These are phyloP conservation scores for Anguilla anguilla DNA, from an alignment of 2,797 vertebrate species.

Conservation along the genomic window DNA sequence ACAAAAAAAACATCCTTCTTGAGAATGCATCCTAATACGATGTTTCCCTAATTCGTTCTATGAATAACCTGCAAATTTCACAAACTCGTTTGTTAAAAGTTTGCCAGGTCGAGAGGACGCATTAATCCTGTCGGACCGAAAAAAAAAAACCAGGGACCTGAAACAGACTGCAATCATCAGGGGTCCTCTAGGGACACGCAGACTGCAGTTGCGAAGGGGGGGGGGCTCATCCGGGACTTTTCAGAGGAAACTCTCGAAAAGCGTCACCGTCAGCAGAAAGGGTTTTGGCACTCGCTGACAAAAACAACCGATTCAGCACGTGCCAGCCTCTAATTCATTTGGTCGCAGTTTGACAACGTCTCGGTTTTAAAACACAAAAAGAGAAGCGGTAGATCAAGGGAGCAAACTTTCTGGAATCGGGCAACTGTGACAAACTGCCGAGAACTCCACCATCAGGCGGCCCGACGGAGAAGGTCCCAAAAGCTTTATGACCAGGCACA, in stretches of 20 bases:
- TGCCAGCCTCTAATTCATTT: not conserved
- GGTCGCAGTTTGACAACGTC: too few relatives aligned
- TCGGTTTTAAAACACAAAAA: not conserved
- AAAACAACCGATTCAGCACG: not conserved
- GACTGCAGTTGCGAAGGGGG: too few relatives aligned
- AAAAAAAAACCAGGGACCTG: not conserved
- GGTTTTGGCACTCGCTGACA: not conserved
- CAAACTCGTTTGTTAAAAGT: not conserved
- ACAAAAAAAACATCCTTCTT: not conserved
- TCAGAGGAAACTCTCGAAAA: not conserved
- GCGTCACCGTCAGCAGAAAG: not conserved
- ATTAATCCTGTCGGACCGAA: not conserved
- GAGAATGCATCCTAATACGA: not conserved
- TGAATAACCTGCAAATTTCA: not conserved
- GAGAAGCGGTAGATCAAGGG: not conserved
- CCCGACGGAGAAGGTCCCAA: not conserved
- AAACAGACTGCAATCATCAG: not conserved
- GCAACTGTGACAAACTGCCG: not conserved
- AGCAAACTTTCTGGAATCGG: not conserved
- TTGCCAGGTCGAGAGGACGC: not conserved
- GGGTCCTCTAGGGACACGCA: not conserved
- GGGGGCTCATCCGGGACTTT: too few relatives aligned
- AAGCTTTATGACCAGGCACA: not conserved
- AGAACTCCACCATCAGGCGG: not conserved
- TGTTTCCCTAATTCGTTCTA: not conserved